phyloP scores from a whole-genome alignment of 2,113 vertebrate genomes.

The Octodon degus region DNA sequence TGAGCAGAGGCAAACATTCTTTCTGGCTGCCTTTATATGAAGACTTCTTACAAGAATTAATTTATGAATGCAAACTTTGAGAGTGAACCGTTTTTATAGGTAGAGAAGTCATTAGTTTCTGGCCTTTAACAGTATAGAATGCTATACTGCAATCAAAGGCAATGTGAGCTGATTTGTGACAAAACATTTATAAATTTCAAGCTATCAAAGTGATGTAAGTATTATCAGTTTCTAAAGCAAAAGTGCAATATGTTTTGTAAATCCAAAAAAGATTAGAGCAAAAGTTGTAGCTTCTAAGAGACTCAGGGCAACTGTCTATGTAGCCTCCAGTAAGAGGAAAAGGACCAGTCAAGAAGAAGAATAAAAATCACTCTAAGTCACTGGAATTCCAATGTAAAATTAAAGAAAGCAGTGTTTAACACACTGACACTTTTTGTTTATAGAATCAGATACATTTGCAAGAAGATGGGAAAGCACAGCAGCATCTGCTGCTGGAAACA shows the following conservation, averaged over 20 bases:
- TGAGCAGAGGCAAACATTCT: neutral
- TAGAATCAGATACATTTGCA: constrained; percentile 56
- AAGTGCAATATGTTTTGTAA: neutral
- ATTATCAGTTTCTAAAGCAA: neutral
- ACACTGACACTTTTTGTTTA: constrained; percentile 59
- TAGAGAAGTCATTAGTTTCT: neutral
- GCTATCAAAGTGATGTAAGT: neutral
- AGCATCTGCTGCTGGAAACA: neutral
- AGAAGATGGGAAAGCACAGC: neutral
- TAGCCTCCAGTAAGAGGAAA: neutral
- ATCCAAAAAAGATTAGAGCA: neutral
- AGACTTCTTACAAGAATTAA: neutral
- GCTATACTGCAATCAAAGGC: neutral
- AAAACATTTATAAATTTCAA: neutral
- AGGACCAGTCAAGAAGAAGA: neutral
- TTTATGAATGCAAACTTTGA: neutral
- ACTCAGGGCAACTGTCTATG: neutral
- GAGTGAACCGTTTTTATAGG: neutral
- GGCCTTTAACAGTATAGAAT: constrained; percentile 5
- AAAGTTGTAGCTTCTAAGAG: neutral
- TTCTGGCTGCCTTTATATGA: neutral
- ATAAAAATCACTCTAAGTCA: constrained; percentile 51
- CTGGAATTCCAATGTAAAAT: neutral
- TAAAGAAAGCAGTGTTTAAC: constrained; percentile 23
- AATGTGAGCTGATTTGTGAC: neutral